phyloP scores from a whole-genome alignment of 1,140 invertebrate species.

The Battus philenor region DNA sequence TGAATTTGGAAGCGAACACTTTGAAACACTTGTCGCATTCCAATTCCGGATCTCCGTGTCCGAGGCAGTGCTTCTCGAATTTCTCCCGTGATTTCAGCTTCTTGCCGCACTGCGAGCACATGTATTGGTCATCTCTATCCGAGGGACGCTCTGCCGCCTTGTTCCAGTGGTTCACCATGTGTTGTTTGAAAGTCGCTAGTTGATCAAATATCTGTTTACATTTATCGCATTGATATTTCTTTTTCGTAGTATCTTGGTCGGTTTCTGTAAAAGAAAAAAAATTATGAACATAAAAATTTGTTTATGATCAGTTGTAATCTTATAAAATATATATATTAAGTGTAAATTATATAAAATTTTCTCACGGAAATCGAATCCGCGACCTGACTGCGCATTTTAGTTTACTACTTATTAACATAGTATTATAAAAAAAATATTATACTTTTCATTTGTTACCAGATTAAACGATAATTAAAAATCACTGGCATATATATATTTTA shows the following conservation, averaged over 20 bases:
- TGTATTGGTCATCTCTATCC: slow-evolving; percentile 33
- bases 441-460: too few relatives aligned
- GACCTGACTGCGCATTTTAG: too few relatives aligned
- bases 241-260: slow-evolving; percentile 34
- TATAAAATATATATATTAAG: too few relatives aligned
- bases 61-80: slow-evolving; percentile 52
- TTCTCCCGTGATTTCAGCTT: slow-evolving; percentile 54
- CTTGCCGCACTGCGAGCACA: slow-evolving; percentile 58
- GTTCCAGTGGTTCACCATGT: slow-evolving; percentile 43
- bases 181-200: slow-evolving; percentile 47
- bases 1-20: slow-evolving; percentile 68
- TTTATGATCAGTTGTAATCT: too few relatives aligned
- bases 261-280: slow-evolving; percentile 13
- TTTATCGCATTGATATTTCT: slow-evolving; percentile 63
- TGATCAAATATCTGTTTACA: slow-evolving; percentile 61
- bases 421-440: too few relatives aligned
- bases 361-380: too few relatives aligned
- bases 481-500: too few relatives aligned
- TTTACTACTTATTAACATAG: too few relatives aligned
- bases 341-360: too few relatives aligned
- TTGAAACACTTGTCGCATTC: slow-evolving; percentile 67
- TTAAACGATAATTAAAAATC: too few relatives aligned
- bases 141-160: background rate
- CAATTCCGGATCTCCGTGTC: slow-evolving; percentile 62
- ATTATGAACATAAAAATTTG: too few relatives aligned